Evolutionary conservation across 1,140 invertebrate species (phyloP).

Genomic region (Papilio aristodemus): DNA sequence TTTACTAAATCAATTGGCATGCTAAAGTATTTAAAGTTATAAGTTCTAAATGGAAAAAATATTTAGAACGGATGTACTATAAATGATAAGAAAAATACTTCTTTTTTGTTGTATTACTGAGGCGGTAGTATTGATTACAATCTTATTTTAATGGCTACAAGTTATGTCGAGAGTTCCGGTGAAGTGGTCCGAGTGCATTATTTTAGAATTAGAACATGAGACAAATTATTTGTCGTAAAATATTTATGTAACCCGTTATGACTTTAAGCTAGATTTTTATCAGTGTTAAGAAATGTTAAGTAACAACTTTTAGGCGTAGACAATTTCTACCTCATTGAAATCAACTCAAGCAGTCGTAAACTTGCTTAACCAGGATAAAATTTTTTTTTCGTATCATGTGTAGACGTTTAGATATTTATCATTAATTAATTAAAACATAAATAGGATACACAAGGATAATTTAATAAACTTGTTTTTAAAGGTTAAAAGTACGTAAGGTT

Average conservation of each 20-base stretch:
- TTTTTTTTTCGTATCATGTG: no score
- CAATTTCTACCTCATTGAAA: not conserved
- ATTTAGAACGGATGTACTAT: not conserved
- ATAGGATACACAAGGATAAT: not conserved
- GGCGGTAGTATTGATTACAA: constrained; percentile 6
- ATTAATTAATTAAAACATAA: no score
- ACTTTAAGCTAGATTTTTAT: constrained; percentile 12
- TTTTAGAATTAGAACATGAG: constrained; percentile 25
- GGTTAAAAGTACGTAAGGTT: no score
- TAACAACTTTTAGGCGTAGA: not conserved
- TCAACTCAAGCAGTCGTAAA: not conserved
- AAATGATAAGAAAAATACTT: constrained; percentile 1
- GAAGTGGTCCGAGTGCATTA: constrained; percentile 7
- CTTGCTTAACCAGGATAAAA: not conserved
- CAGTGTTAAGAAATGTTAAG: constrained; percentile 19
- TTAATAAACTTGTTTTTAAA: no score
- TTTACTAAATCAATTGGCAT: no score
- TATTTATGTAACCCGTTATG: constrained; percentile 17
- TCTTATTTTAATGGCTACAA: constrained; percentile 1
- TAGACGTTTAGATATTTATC: no score
- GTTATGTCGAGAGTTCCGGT: constrained; percentile 20
- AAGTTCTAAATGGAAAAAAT: no score
- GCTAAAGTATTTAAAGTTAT: no score
- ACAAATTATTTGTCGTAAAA: constrained; percentile 11
- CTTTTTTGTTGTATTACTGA: not conserved